These are phyloP conservation scores for Enteromius afrohamiltoni DNA, from an alignment of 2,797 vertebrate species.

Conservation along the genomic window DNA sequence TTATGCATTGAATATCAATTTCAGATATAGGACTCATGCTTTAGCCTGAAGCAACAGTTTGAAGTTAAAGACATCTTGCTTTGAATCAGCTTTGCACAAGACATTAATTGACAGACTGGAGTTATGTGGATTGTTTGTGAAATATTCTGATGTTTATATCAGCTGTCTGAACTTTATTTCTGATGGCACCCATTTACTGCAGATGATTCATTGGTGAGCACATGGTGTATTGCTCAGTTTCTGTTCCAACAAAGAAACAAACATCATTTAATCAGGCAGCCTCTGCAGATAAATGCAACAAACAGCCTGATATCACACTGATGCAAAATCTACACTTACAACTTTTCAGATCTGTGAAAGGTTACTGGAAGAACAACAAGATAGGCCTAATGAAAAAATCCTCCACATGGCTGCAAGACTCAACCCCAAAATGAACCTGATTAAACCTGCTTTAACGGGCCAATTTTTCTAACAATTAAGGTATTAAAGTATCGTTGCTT, in stretches of 20 bases:
- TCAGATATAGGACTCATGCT: not conserved
- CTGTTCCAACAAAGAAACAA: not conserved
- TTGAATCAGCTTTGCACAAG: not conserved
- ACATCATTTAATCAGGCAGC: no score
- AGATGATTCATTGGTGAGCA: not conserved
- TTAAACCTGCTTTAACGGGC: conserved; percentile 85
- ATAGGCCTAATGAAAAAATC: conserved; percentile 23
- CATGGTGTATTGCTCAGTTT: not conserved
- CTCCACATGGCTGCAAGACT: conserved; percentile 38
- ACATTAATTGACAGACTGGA: not conserved
- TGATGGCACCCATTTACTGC: not conserved
- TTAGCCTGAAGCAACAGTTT: not conserved
- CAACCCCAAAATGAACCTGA: conserved; percentile 72
- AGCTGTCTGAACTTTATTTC: not conserved
- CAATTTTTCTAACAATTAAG: conserved; percentile 89
- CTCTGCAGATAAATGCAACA: not conserved
- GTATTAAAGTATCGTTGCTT: conserved; percentile 95
- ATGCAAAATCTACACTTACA: not conserved
- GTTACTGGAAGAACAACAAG: conserved; percentile 11
- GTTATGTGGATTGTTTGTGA: not conserved
- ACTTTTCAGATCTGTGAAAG: conserved; percentile 25
- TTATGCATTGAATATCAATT: no score
- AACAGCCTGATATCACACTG: not conserved
- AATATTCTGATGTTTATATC: not conserved
- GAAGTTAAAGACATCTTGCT: not conserved